Percentiles rank a stretch among this genome's conserved stretches.
These are phyloP conservation scores for Panurus biarmicus DNA, from an alignment of 2,113 vertebrate genomes.

Conservation along the genomic window DNA sequence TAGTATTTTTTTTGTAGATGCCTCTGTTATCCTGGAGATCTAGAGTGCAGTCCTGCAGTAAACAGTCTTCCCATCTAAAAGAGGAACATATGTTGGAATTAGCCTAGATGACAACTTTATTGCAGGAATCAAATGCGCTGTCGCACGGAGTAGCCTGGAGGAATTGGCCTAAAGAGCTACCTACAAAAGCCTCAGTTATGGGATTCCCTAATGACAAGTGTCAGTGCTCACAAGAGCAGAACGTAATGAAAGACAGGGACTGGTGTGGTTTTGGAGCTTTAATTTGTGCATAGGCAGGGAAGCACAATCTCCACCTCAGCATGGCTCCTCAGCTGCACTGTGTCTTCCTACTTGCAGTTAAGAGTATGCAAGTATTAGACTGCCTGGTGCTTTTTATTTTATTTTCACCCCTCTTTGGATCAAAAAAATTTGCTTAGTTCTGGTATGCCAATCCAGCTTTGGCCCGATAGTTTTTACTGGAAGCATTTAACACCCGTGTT, in stretches of 20 bases:
- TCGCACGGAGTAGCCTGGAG: fast-evolving
- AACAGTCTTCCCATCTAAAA: background rate
- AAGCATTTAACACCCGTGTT: conserved; percentile 9
- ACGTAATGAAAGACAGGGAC: background rate
- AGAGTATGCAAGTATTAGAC: background rate
- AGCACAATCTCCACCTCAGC: background rate
- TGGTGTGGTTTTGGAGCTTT: background rate
- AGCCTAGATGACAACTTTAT: background rate
- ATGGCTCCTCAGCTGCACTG: background rate
- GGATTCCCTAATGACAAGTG: background rate
- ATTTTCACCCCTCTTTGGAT: background rate
- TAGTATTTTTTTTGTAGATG: background rate
- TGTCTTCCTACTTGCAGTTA: background rate
- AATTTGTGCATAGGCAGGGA: background rate
- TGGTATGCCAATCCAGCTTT: conserved; percentile 28
- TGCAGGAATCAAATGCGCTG: background rate
- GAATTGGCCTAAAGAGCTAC: background rate
- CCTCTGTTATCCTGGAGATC: background rate
- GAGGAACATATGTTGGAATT: background rate
- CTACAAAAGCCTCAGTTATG: background rate
- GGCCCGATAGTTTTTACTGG: background rate
- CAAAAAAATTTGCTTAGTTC: background rate
- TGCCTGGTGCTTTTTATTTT: background rate
- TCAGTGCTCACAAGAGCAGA: background rate
- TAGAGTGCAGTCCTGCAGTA: background rate